These are phyloP conservation scores for Dasyprocta punctata DNA, from an alignment of 2,113 vertebrate genomes.

Conservation along the genomic window DNA sequence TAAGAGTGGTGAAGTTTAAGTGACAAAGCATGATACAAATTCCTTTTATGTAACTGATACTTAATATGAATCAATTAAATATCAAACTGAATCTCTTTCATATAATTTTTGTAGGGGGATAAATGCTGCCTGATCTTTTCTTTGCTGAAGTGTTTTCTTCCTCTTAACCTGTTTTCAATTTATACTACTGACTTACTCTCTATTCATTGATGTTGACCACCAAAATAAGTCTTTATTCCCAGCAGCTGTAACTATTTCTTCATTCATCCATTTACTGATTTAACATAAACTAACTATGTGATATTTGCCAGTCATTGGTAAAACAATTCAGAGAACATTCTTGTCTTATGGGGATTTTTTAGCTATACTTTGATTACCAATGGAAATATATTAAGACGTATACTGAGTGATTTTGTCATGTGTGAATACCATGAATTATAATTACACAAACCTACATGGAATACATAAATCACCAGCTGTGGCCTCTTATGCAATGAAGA, in stretches of 20 bases:
- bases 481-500: background rate
- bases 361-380: background rate
- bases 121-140: background rate
- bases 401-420: background rate
- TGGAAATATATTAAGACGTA: background rate
- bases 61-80: conserved; percentile 29
- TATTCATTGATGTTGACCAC: background rate
- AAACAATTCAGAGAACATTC: background rate
- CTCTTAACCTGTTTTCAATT: background rate
- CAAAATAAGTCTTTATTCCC: conserved; percentile 18
- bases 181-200: background rate
- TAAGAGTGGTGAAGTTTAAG: conserved; percentile 8
- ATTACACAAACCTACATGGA: background rate
- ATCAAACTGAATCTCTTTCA: conserved; percentile 33
- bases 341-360: background rate
- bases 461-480: background rate
- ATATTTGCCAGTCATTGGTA: background rate
- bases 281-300: background rate
- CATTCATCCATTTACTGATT: conserved; percentile 9
- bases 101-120: background rate
- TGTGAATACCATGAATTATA: background rate
- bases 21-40: background rate
- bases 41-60: conserved; percentile 6
- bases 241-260: background rate
- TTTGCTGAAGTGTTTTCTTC: background rate